Evolutionary conservation across 1,140 invertebrate species (phyloP).

Genomic region (Atta texana): DNA sequence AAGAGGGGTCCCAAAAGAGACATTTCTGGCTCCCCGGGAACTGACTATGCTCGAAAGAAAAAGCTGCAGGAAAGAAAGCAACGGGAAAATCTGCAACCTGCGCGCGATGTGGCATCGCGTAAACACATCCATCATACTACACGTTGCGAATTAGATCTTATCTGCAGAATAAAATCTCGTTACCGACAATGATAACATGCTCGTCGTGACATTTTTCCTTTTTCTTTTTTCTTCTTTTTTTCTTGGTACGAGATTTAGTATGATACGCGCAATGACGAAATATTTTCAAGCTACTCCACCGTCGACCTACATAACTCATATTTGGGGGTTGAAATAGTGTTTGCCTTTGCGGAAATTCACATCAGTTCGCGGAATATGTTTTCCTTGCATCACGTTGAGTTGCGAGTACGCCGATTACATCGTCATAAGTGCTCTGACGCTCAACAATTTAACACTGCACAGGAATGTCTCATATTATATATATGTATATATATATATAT

Average conservation of each 20-base stretch:
- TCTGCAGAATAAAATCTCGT: slow-evolving; percentile 52
- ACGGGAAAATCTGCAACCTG: slow-evolving; percentile 20
- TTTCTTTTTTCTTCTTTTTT: background rate
- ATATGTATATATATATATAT: background rate
- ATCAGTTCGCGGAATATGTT: slow-evolving; percentile 48
- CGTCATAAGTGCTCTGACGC: slow-evolving; percentile 50
- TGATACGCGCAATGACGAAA: slow-evolving; percentile 48
- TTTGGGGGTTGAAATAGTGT: slow-evolving; percentile 36
- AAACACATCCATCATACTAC: slow-evolving; percentile 50
- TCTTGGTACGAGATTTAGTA: slow-evolving; percentile 29
- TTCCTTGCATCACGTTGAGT: slow-evolving; percentile 52
- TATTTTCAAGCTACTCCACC: slow-evolving; percentile 2
- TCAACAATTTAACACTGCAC: slow-evolving; percentile 36
- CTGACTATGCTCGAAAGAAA: slow-evolving; percentile 17
- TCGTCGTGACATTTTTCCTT: background rate
- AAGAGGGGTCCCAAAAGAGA: slow-evolving; percentile 49
- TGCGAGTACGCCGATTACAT: slow-evolving; percentile 48
- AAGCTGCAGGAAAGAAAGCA: background rate
- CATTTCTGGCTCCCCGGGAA: background rate
- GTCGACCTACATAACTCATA: slow-evolving; percentile 22
- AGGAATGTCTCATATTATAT: background rate
- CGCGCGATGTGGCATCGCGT: background rate
- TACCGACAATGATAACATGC: slow-evolving; percentile 43
- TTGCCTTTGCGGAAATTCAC: slow-evolving; percentile 51
- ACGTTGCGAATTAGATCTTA: slow-evolving; percentile 53